Base-by-base conservation (phyloP, 2,797 vertebrate genomes). In the Sphenopsis melanotis region DNA sequence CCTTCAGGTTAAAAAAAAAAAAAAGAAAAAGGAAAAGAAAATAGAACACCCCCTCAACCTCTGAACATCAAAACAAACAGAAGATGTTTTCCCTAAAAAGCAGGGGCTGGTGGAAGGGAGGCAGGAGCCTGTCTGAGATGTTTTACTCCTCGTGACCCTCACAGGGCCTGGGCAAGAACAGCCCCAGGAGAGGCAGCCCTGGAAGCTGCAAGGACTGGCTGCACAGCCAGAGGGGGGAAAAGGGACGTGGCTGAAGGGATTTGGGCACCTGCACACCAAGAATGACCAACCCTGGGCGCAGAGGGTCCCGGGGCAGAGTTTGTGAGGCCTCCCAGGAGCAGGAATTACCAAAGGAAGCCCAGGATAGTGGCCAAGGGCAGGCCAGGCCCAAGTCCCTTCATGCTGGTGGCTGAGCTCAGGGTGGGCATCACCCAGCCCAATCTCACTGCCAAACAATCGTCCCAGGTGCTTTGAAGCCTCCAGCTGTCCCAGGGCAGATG, bases 11-110 rank as follows among this genome's bases (percentile, higher is more conserved):
- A 41, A 81, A 29, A 30, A 72, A 49, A 23, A 53, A 55, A 13
- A 30, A 55, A 71, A 49, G 13, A 18, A 34, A 36, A 46, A 32
- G 2, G 46, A 49, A 15, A 4, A 8, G 4, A 27, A 83, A 32
- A 12, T 16, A 68, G 47, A 52, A 70, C 8, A 2, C 0, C 3
- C 0, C 2, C 3, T 6, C 16, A 59, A 64, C 1, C 4, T 64
- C 60, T 41, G 49, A 68, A 36, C 1, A 12, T n/a, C 63, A 76
- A 90, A 83, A 46, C 50, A 87, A 75, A 39, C 12, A 20, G 32
- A 64, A 26, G 5, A 36, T 29, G 9, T 41, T 90, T 92, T 41
- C 23, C 20, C 24, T 42, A 19, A 66, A 60, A 60, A 27, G 11
- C 9, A 66, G 10, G 6, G 16, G 11, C 2, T 70, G 30, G 10